Percentiles rank a stretch among this genome's conserved stretches.
Evolutionary conservation across 2,797 vertebrate genomes (phyloP).

Genomic region (Scarus forsteni): DNA sequence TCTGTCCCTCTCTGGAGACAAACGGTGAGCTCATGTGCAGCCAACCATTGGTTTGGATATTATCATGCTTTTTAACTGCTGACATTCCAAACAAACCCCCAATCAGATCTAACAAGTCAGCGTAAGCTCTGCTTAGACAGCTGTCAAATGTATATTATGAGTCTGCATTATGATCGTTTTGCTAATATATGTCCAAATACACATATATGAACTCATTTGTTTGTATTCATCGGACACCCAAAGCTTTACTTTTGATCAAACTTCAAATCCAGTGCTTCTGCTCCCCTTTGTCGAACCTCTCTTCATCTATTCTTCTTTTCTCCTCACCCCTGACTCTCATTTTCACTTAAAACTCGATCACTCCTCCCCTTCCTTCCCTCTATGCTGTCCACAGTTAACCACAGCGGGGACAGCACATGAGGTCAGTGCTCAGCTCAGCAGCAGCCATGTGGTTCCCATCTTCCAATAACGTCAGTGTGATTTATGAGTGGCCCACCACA

Average conservation of each 20-base stretch:
- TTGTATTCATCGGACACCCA: conserved; percentile 12
- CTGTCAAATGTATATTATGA: not conserved
- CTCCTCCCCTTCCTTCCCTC: conserved; percentile 18
- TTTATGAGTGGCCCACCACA: conserved; percentile 82
- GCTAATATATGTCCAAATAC: not conserved
- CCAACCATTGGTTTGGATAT: conserved; percentile 40
- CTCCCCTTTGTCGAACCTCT: conserved; percentile 21
- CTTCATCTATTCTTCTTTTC: conserved; percentile 36
- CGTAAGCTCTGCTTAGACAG: conserved; percentile 9
- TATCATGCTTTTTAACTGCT: conserved; percentile 27
- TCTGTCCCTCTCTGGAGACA: conserved; percentile 37
- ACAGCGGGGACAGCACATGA: conserved; percentile 79
- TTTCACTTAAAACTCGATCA: conserved; percentile 9
- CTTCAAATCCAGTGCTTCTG: conserved; percentile 15
- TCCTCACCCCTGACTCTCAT: conserved; percentile 11
- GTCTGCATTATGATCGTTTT: not conserved
- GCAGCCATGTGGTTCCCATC: conserved; percentile 86
- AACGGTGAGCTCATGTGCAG: conserved; percentile 52
- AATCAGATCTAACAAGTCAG: conserved; percentile 30
- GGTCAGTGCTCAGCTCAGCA: conserved; percentile 78
- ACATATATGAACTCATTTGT: conserved; percentile 1
- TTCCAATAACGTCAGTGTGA: conserved; percentile 86
- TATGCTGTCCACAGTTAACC: conserved; percentile 73
- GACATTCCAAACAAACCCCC: conserved; percentile 41
- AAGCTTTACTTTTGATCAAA: conserved; percentile 8